Evolutionary conservation across 2,888 invertebrate genomes (phyloP).

Genomic region (Xylota segnis): DNA sequence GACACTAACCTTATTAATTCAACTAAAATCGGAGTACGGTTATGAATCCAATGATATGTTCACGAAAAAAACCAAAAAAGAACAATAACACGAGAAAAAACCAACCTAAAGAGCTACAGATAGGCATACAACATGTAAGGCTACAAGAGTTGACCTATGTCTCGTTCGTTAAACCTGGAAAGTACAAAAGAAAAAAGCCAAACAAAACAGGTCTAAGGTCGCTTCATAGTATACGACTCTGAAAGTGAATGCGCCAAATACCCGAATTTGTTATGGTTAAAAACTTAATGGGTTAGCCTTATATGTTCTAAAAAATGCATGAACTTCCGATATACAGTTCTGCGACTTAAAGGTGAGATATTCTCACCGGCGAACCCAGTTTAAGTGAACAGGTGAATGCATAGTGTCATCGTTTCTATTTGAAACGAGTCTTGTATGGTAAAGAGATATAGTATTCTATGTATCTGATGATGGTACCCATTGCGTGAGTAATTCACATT

Average conservation of each 20-base stretch:
- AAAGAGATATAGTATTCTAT: neutral
- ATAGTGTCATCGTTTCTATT: neutral
- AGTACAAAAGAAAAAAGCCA: conserved; percentile 40
- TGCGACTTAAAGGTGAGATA: conserved; percentile 27
- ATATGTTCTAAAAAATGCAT: conserved; percentile 10
- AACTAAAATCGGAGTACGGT: conserved; percentile 65
- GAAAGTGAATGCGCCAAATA: conserved; percentile 63
- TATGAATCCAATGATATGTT: conserved; percentile 19
- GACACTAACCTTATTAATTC: conserved; percentile 71
- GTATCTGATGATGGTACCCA: neutral
- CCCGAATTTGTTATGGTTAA: conserved; percentile 5
- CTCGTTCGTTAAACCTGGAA: conserved; percentile 20
- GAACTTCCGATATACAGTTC: conserved; percentile 28
- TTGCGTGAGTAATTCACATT: neutral
- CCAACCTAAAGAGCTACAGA: neutral
- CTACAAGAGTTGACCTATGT: conserved; percentile 44
- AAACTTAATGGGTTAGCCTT: conserved; percentile 6
- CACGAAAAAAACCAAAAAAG: conserved; percentile 6
- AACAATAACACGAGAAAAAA: conserved; percentile 31
- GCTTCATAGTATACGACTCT: conserved; percentile 30
- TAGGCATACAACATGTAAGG: conserved; percentile 19
- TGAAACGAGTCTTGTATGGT: neutral
- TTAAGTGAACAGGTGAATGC: neutral
- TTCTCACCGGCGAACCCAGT: conserved; percentile 6
- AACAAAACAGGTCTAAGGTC: conserved; percentile 35